Base-by-base conservation (phyloP, 2,113 vertebrate species). In the Campylomormyrus tamandua region DNA sequence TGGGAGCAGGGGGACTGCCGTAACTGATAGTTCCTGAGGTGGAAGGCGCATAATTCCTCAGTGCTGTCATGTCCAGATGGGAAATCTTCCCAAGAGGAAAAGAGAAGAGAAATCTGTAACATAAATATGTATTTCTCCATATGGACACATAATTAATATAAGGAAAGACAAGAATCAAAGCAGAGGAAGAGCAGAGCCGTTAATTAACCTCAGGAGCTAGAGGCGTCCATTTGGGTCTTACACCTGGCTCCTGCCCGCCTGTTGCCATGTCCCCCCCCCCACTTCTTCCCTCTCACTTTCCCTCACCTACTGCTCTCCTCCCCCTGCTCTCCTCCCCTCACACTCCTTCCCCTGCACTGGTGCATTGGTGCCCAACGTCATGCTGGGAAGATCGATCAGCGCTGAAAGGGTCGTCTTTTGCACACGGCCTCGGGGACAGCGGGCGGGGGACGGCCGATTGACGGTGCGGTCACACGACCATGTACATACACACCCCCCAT, bases 121-220 rank as follows among this genome's bases (percentile, higher is more conserved):
- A 91, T 91, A 93, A 92, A 92, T 92, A 91, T 74, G 74, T 70
- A 90, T 88, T 89, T 90, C 84, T 87, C 89, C 92, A 92, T 91
- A 93, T 93, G 92, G 90, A 92, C 89, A 87, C 80, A 89, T 92
- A 92, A 91, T 91, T 90, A 74, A 89, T 90, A 92, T 90, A 91
- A 91, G 91, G 46, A 89, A 49, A 49, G 21, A n/a, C 42, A 42
- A 49, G 17, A 49, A 49, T 49, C 83, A 85, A 85, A 45, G 83
- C 24, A 5, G 83, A 27, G n/a, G 83, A 48, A 50, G 24, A 86
- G 83, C 83, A 50, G 19, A 9, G 10, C 45, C 10, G 46, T 13
- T 50, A 80, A 80, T 80, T 80, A 80, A 80, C 74, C 74, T 80
- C 74, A 19, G 35, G 74, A 5, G 15, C 35, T 80, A 42, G 74